A percentile compares a stretch with the other conserved stretches of the same genome.
Conservation (phyloP, 2,797 vertebrate species). For the Alectoris magna region DNA sequence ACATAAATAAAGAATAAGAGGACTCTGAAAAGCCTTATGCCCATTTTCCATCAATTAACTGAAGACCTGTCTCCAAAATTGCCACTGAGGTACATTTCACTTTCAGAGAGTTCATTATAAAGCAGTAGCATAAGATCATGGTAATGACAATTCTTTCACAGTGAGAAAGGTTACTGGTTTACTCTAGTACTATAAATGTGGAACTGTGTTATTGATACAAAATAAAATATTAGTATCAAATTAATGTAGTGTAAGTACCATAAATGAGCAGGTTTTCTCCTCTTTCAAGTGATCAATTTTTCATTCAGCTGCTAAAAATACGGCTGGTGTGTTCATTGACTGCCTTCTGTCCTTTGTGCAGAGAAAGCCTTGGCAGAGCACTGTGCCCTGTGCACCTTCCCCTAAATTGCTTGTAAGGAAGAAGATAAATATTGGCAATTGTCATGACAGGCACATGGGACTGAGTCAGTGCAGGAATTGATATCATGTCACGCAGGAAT, state of each 20-base stretch:
- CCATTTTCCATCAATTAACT: background rate
- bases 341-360: background rate
- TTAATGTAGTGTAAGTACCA: fast-evolving
- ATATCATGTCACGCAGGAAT: background rate
- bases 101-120: background rate
- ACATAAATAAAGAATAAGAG: background rate
- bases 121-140: background rate
- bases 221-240: background rate
- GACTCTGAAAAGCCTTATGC: background rate
- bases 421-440: constrained; percentile 29
- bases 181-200: background rate
- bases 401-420: background rate
- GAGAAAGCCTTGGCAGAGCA: background rate
- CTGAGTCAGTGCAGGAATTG: background rate
- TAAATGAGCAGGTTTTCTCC: background rate
- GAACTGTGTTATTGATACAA: background rate
- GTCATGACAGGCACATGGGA: fast-evolving
- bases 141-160: background rate
- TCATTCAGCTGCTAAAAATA: constrained; percentile 30
- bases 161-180: background rate
- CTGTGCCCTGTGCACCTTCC: constrained; percentile 18
- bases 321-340: background rate
- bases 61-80: background rate
- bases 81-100: background rate
- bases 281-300: constrained; percentile 17